phyloP scores from a whole-genome alignment of 2,797 vertebrate species.

The Toxotes lorentzi region DNA sequence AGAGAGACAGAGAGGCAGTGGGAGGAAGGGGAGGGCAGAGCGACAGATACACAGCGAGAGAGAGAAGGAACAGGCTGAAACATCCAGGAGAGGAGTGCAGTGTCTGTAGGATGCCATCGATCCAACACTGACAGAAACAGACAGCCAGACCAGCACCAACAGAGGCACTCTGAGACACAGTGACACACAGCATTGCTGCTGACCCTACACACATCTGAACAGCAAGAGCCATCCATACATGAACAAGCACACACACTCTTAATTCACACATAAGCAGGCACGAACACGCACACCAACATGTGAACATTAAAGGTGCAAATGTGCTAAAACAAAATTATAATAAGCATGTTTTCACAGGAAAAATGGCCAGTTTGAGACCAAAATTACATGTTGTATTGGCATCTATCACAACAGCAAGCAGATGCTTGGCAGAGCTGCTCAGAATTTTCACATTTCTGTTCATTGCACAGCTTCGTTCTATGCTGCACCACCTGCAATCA shows the following conservation, averaged over 20 bases:
- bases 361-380: background rate
- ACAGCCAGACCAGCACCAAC: conserved; percentile 63
- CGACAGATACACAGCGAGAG: conserved; percentile 20
- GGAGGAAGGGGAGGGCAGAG: conserved; percentile 33
- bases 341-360: no score
- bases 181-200: conserved; percentile 51
- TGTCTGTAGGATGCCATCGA: conserved; percentile 70
- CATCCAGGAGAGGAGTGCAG: conserved; percentile 55
- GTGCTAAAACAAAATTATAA: background rate
- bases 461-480: no score
- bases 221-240: conserved; percentile 36
- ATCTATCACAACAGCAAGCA: background rate
- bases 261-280: background rate
- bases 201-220: conserved; percentile 43
- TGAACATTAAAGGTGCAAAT: background rate
- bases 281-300: background rate
- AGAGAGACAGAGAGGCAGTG: conserved; percentile 33
- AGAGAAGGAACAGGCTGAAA: conserved; percentile 52
- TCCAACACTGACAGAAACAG: conserved; percentile 70
- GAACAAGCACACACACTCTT: background rate
- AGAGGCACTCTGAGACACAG: conserved; percentile 40
- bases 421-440: background rate
- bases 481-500: background rate
- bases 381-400: background rate
- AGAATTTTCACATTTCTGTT: background rate